Evolutionary conservation across 1,140 invertebrate species (phyloP).

Genomic region (Drosophila prosaltans): DNA sequence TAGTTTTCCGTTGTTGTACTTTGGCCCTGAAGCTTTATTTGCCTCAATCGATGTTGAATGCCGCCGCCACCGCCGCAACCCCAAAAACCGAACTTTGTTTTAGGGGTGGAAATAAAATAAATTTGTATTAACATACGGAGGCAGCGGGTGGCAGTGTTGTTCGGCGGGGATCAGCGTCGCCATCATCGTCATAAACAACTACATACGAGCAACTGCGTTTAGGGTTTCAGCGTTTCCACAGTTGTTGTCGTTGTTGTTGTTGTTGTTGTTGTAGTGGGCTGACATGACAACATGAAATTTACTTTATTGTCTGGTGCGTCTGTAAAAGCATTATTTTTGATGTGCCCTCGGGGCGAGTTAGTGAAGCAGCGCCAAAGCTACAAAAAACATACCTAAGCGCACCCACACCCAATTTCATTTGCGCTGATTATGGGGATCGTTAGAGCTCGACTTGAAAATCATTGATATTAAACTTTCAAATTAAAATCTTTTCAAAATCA

Average conservation of each 20-base stretch:
- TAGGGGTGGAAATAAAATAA: slow-evolving; percentile 63
- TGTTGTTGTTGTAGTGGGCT: slow-evolving; percentile 53
- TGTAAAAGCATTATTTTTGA: slow-evolving; percentile 76
- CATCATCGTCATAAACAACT: slow-evolving; percentile 22
- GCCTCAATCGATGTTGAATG: slow-evolving; percentile 74
- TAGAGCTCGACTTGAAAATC: slow-evolving; percentile 1
- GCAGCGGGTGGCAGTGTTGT: slow-evolving; percentile 37
- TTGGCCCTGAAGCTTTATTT: slow-evolving; percentile 79
- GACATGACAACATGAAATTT: slow-evolving; percentile 79
- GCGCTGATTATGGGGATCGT: slow-evolving; percentile 5
- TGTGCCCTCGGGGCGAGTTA: slow-evolving; percentile 69
- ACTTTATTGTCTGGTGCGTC: slow-evolving; percentile 75
- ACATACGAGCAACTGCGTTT: slow-evolving; percentile 44
- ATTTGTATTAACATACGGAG: slow-evolving; percentile 29
- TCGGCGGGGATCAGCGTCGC: slow-evolving; percentile 13
- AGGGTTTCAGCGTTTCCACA: slow-evolving; percentile 68
- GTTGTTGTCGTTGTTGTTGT: slow-evolving; percentile 43
- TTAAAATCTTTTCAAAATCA: slow-evolving; percentile 2
- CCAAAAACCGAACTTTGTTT: slow-evolving; percentile 35
- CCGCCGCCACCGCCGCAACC: slow-evolving; percentile 50
- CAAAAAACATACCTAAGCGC: background rate
- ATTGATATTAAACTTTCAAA: slow-evolving; percentile 1
- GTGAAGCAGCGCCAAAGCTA: slow-evolving; percentile 18
- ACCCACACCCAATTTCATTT: slow-evolving; percentile 10
- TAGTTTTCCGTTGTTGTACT: slow-evolving; percentile 59